Conservation (phyloP, 2,797 vertebrate genomes). For the Hapalemur alaotrensis region DNA sequence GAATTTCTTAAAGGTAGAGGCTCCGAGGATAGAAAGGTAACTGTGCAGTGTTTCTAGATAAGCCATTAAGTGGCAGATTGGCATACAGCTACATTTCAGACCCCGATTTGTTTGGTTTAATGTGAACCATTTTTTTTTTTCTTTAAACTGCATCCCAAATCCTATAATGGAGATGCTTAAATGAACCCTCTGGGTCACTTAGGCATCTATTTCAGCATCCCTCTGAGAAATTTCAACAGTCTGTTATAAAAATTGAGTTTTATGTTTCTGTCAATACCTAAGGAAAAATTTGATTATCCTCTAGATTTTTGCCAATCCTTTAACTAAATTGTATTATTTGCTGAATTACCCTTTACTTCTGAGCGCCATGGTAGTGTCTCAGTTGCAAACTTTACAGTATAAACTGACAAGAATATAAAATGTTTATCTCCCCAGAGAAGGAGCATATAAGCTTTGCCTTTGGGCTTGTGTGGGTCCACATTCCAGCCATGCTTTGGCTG, state of each 20-base stretch:
- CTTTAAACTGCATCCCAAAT: constrained; percentile 63
- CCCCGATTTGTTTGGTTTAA: constrained; percentile 69
- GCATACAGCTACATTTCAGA: constrained; percentile 51
- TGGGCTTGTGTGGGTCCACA: neutral
- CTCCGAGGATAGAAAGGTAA: constrained; percentile 57
- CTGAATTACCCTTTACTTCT: constrained; percentile 60
- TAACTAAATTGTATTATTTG: constrained; percentile 59
- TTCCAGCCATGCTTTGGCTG: neutral
- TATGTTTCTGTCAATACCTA: constrained; percentile 64
- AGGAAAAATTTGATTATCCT: constrained; percentile 70
- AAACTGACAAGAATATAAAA: neutral
- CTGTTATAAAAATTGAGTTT: constrained; percentile 71
- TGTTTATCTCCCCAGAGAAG: neutral
- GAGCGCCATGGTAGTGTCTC: neutral
- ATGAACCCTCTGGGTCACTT: constrained; percentile 67
- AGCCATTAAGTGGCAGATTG: constrained; percentile 68
- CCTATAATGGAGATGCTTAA: constrained; percentile 68
- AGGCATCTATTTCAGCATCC: constrained; percentile 61
- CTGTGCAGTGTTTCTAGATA: constrained; percentile 62
- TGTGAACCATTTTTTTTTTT: constrained; percentile 40
- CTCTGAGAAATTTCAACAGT: constrained; percentile 67
- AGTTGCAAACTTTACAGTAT: neutral
- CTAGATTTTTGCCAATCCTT: constrained; percentile 49
- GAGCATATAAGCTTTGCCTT: neutral
- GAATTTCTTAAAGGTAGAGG: constrained; percentile 69